These are phyloP conservation scores for Dipodomys ordii DNA, from an alignment of 2,113 vertebrate genomes.

Conservation along the genomic window DNA sequence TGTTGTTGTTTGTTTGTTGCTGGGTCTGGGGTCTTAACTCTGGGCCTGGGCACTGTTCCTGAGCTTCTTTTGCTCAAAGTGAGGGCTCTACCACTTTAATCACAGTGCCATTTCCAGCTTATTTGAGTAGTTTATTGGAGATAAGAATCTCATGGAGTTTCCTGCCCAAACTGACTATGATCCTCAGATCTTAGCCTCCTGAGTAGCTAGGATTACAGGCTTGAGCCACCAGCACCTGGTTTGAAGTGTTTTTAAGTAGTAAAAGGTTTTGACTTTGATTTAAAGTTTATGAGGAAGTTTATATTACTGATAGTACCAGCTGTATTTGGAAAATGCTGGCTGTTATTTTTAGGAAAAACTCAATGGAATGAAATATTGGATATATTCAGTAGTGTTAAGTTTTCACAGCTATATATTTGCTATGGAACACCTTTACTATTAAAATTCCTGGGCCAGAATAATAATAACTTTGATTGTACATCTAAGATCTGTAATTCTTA, in stretches of 20 bases:
- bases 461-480: conserved; percentile 41
- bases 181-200: too few relatives aligned
- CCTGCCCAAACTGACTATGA: too few relatives aligned
- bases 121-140: too few relatives aligned
- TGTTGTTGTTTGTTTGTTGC: too few relatives aligned
- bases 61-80: too few relatives aligned
- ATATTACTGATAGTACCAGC: not conserved
- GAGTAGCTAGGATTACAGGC: too few relatives aligned
- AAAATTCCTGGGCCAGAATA: conserved; percentile 63
- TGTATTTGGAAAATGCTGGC: conserved; percentile 6
- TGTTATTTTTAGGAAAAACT: conserved; percentile 60
- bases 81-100: too few relatives aligned
- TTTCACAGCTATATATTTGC: not conserved
- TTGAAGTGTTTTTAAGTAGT: not conserved
- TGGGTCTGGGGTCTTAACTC: too few relatives aligned
- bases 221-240: not conserved
- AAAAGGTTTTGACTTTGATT: not conserved
- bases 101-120: too few relatives aligned
- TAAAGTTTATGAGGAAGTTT: conserved; percentile 24
- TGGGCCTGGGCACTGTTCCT: too few relatives aligned
- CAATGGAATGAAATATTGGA: conserved; percentile 36
- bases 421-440: conserved; percentile 58
- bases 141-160: too few relatives aligned
- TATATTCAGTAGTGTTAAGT: conserved; percentile 24
- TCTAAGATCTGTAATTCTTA: conserved; percentile 48